phyloP scores from a whole-genome alignment of 2,888 invertebrate species.

The Craniophora ligustri region DNA sequence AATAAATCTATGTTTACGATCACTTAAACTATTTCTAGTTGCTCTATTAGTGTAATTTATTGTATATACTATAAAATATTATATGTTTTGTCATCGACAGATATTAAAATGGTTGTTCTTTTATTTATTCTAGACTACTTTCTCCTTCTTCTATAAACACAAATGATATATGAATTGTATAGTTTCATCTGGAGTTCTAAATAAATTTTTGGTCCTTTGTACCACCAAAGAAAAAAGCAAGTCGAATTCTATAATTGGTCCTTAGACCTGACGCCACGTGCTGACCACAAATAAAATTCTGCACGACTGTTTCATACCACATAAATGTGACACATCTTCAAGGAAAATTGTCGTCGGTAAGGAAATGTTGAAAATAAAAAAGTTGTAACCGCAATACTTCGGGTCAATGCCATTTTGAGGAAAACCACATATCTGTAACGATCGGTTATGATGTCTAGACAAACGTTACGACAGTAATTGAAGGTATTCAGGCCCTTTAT shows the following conservation, averaged over 20 bases:
- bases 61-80: too few species aligned
- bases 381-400: constrained; percentile 7
- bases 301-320: background rate
- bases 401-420: constrained; percentile 51
- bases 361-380: constrained; percentile 21
- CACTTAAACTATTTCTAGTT: too few species aligned
- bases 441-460: constrained; percentile 44
- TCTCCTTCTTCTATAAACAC: too few species aligned
- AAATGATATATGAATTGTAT: too few species aligned
- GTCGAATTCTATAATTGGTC: background rate
- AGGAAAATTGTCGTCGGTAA: constrained; percentile 5
- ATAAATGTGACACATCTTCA: background rate
- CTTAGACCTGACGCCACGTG: background rate
- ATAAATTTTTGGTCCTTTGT: background rate
- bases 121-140: too few species aligned
- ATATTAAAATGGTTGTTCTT: too few species aligned
- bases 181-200: too few species aligned
- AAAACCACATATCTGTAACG: constrained; percentile 40
- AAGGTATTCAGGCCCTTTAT: constrained; percentile 13
- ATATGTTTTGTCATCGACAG: too few species aligned
- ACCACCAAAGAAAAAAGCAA: background rate
- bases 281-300: background rate
- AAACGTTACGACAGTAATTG: constrained; percentile 21
- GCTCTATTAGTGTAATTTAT: too few species aligned
- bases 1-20: too few species aligned